Evolutionary conservation across 1,140 invertebrate species (phyloP).

Genomic region (Drosophila equinoxialis): DNA sequence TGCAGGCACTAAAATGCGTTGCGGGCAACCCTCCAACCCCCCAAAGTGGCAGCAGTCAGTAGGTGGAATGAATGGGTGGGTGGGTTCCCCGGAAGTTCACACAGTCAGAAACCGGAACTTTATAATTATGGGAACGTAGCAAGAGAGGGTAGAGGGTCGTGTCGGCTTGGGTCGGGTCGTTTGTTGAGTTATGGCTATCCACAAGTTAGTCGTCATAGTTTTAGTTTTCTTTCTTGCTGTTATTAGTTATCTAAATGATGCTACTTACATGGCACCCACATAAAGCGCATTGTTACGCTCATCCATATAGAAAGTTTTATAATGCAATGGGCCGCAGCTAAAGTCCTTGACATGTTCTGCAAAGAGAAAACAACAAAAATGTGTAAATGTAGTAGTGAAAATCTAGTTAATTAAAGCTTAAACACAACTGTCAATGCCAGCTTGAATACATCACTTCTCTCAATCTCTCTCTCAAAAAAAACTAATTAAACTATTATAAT

Average conservation of each 20-base stretch:
- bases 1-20: slow-evolving; percentile 63
- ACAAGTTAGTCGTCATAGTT: slow-evolving; percentile 43
- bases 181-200: slow-evolving; percentile 21
- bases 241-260: slow-evolving; percentile 2
- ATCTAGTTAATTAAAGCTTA: slow-evolving; percentile 71
- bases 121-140: slow-evolving; percentile 59
- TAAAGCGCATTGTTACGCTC: slow-evolving; percentile 90
- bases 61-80: background rate
- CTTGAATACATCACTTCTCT: background rate
- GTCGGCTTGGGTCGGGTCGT: background rate
- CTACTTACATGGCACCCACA: slow-evolving; percentile 94
- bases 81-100: slow-evolving; percentile 40
- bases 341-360: slow-evolving; percentile 93
- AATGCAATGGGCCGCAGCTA: slow-evolving; percentile 91
- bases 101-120: slow-evolving; percentile 60
- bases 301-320: slow-evolving; percentile 92
- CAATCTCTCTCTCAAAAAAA: slow-evolving; percentile 32
- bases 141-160: slow-evolving; percentile 16
- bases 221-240: background rate
- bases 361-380: slow-evolving; percentile 77
- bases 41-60: background rate
- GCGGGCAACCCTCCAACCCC: slow-evolving; percentile 10
- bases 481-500: slow-evolving; percentile 82
- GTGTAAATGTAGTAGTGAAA: slow-evolving; percentile 25
- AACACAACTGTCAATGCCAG: slow-evolving; percentile 71